Percentiles rank a stretch among this genome's conserved stretches.
Evolutionary conservation across 2,888 invertebrate species (phyloP).

Genomic region (Lutraria lutraria): DNA sequence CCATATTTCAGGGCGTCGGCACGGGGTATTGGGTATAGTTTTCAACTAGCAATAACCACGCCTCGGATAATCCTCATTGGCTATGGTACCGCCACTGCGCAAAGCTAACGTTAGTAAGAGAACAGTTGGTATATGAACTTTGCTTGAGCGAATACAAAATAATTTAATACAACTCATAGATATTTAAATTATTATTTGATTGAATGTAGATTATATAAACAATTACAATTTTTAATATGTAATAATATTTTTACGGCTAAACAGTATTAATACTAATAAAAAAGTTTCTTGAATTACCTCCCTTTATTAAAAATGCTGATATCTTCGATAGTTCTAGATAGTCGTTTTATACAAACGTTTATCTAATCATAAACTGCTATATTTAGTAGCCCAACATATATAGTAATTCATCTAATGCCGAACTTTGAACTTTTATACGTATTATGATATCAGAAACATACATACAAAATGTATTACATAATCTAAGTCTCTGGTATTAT

Average conservation of each 20-base stretch:
- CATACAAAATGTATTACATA: too few species aligned
- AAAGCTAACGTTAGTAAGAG: slow-evolving; percentile 67
- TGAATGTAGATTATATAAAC: not conserved
- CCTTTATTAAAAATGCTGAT: not conserved
- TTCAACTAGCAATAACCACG: slow-evolving; percentile 87
- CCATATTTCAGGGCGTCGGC: slow-evolving; percentile 83
- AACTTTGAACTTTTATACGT: too few species aligned
- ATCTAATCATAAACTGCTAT: too few species aligned
- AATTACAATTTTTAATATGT: not conserved
- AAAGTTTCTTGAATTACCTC: not conserved
- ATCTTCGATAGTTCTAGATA: too few species aligned
- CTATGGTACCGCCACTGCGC: slow-evolving; percentile 83
- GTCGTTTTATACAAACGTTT: too few species aligned
- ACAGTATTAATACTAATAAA: not conserved
- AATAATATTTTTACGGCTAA: not conserved
- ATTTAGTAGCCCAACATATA: too few species aligned
- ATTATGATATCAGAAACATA: too few species aligned
- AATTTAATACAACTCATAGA: not conserved
- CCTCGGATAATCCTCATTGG: slow-evolving; percentile 86
- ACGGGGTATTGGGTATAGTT: slow-evolving; percentile 86
- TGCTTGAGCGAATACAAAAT: not conserved
- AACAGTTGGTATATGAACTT: not conserved
- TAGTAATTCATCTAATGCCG: too few species aligned
- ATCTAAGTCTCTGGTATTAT: too few species aligned
- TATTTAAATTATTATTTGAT: not conserved